phyloP scores from a whole-genome alignment of 2,797 vertebrate species.

The Peromyscus nudipes region DNA sequence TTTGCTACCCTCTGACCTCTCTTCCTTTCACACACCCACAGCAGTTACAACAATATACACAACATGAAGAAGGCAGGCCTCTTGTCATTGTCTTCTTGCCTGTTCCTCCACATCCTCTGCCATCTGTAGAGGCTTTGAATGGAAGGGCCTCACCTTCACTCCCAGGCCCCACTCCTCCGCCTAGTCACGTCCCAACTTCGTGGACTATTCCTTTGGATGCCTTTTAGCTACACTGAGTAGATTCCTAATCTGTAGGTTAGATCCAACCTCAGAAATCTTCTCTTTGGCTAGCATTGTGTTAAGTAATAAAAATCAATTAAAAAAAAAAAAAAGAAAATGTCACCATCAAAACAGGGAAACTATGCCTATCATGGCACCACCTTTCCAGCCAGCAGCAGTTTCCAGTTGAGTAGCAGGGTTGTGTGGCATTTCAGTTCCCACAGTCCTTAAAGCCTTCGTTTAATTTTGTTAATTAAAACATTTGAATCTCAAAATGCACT shows the following conservation, averaged over 20 bases:
- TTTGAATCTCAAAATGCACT: constrained; percentile 4
- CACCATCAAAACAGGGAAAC: neutral
- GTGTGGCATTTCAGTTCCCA: neutral
- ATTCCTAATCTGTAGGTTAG: neutral
- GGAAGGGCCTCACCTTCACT: neutral
- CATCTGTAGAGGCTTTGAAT: neutral
- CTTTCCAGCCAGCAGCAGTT: neutral
- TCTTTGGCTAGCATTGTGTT: neutral
- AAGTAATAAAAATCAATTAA: neutral
- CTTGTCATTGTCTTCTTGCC: neutral
- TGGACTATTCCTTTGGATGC: neutral
- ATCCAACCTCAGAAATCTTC: neutral
- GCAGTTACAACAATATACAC: neutral
- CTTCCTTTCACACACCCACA: neutral
- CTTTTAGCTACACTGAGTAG: neutral
- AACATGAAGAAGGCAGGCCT: neutral
- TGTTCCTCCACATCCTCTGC: neutral
- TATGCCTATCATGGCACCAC: neutral
- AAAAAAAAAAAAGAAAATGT: neutral
- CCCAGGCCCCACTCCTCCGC: neutral
- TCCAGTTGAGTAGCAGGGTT: neutral
- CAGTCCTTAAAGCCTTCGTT: neutral
- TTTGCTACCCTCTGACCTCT: neutral
- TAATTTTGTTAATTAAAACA: constrained; percentile 51
- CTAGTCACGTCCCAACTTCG: neutral